Conservation (phyloP, 2,888 invertebrate genomes). For the Drosophila atripex region DNA sequence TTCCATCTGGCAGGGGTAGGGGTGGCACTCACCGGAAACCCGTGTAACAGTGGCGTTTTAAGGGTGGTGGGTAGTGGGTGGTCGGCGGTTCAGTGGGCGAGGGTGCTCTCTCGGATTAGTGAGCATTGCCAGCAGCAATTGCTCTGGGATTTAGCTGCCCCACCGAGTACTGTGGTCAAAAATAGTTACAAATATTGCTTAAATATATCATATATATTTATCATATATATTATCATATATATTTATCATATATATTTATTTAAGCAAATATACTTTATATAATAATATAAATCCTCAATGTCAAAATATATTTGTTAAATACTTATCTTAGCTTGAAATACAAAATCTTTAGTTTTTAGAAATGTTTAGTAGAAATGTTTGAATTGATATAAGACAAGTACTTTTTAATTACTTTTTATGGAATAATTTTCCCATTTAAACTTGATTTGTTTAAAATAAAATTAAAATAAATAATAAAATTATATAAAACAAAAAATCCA, state of each 20-base stretch:
- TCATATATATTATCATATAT: no score
- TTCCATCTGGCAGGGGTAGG: conserved; percentile 1
- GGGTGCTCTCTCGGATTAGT: conserved; percentile 64
- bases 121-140: conserved; percentile 73
- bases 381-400: no score
- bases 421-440: not conserved
- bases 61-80: conserved; percentile 38
- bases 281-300: no score
- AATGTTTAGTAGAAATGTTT: not conserved
- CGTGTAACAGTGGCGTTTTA: conserved; percentile 48
- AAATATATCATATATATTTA: no score
- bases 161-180: conserved; percentile 25
- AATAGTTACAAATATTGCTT: not conserved
- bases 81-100: conserved; percentile 22
- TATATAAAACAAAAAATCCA: not conserved
- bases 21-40: conserved; percentile 56
- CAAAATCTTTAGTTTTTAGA: no score
- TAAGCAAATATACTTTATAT: no score
- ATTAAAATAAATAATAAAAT: no score
- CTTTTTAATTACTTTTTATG: no score
- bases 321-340: no score
- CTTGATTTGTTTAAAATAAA: no score
- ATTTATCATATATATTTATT: no score
- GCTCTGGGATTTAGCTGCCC: conserved; percentile 72
- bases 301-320: no score